phyloP scores from a whole-genome alignment of 2,113 vertebrate genomes.

The Dunckerocampus dactyliophorus region DNA sequence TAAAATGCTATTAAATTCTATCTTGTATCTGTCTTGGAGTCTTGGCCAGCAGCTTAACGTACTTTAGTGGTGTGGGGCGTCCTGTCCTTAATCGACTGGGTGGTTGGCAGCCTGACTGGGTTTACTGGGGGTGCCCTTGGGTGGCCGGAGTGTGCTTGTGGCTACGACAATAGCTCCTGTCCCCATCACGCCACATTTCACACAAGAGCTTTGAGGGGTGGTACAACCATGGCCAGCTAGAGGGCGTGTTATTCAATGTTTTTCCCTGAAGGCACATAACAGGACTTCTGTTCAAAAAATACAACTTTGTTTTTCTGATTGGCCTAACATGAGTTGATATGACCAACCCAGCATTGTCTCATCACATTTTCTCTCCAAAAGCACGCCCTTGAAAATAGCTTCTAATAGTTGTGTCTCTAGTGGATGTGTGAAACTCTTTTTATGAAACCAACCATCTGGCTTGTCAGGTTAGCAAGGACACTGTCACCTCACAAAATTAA shows the following conservation, averaged over 20 bases:
- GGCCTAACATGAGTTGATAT: background rate
- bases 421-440: background rate
- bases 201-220: no score
- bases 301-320: slow-evolving; percentile 3
- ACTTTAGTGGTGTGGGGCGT: no score
- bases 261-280: background rate
- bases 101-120: no score
- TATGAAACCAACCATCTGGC: background rate
- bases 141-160: no score
- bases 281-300: background rate
- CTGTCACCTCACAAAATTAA: background rate
- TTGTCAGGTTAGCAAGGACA: background rate
- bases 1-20: no score
- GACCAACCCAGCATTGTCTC: no score
- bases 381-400: background rate
- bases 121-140: no score
- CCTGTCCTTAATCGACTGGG: no score
- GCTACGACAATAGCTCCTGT: no score
- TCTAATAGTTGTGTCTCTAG: background rate
- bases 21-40: no score
- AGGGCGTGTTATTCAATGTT: background rate
- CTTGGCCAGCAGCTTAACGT: no score
- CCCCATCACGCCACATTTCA: no score
- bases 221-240: background rate
- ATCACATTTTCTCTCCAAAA: background rate